Base-by-base conservation (phyloP, 2,113 vertebrate species). In the Tiliqua scincoides region DNA sequence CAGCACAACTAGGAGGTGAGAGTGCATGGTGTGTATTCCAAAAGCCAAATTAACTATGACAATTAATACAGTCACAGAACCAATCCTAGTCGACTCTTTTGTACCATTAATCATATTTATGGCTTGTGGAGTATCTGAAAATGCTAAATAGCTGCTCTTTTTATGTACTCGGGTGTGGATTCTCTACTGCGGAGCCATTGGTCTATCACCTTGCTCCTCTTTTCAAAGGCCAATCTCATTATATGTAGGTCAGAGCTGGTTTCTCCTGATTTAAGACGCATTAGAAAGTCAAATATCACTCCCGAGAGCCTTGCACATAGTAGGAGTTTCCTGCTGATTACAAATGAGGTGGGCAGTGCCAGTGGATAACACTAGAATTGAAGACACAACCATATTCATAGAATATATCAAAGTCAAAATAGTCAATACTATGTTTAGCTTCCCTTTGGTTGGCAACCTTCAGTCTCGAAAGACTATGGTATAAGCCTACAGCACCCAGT, bases 201-300 rank as follows among this genome's bases (percentile, higher is more conserved):
- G 75, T 32, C 71, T 79, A 81, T 87, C 65, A 12, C 0, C 0
- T 59, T 83, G 81, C 3, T 84, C 65, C 3, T 71, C 35, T 70
- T 52, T 70, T 35, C 57, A 77, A 68, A 76, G 78, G 73, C 61
- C 0, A 3, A 67, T 61, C 65, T 93, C 84, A n/a, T 91, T 89
- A 89, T 74, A 82, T 35, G 9, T 30, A 30, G 7, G 79, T 72
- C 81, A 77, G 30, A 89, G 76, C 61, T 85, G 81, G 63, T 82
- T 27, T 84, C 82, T 15, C 0, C 23, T 61, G 10, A 35, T 3
- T 35, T 43, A 40, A 48, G 61, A 68, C 87, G 18, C 25, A 63
- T 71, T 65, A 27, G 80, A 75, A 79, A 32, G 85, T 86, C 27
- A 79, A 43, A 85, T 59, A 85, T 86, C 87, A 2, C 14, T 84